phyloP scores from a whole-genome alignment of 2,113 vertebrate genomes.

The Cairina moschata region DNA sequence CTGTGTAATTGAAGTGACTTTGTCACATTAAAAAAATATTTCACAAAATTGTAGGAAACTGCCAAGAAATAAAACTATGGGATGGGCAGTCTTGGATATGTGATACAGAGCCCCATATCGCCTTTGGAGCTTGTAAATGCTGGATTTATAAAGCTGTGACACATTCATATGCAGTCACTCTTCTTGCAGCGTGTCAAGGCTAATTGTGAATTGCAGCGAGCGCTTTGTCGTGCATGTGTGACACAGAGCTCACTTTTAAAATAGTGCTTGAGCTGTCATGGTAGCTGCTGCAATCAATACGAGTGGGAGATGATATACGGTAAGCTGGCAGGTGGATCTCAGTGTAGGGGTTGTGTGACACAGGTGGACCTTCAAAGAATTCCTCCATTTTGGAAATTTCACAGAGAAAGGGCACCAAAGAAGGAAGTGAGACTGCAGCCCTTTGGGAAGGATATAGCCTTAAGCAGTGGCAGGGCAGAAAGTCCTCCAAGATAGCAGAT shows the following conservation, averaged over 20 bases:
- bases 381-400: neutral
- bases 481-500: neutral
- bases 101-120: neutral
- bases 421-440: neutral
- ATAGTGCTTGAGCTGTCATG: neutral
- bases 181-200: neutral
- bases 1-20: slow-evolving; percentile 80
- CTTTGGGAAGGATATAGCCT: neutral
- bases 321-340: neutral
- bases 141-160: neutral
- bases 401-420: neutral
- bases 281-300: neutral
- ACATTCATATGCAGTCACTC: neutral
- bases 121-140: neutral
- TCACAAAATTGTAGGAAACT: slow-evolving; percentile 69
- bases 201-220: neutral
- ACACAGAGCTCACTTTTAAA: neutral
- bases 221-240: neutral
- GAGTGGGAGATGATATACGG: rapidly evolving
- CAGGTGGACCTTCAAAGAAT: neutral
- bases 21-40: slow-evolving; percentile 74
- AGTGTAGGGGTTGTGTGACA: neutral
- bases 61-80: slow-evolving; percentile 69
- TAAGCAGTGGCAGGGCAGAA: neutral
- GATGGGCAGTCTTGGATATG: slow-evolving; percentile 1